Percentiles rank a stretch among this genome's conserved stretches.
Evolutionary conservation across 1,140 invertebrate genomes (phyloP).

Genomic region (Anoplophora glabripennis): DNA sequence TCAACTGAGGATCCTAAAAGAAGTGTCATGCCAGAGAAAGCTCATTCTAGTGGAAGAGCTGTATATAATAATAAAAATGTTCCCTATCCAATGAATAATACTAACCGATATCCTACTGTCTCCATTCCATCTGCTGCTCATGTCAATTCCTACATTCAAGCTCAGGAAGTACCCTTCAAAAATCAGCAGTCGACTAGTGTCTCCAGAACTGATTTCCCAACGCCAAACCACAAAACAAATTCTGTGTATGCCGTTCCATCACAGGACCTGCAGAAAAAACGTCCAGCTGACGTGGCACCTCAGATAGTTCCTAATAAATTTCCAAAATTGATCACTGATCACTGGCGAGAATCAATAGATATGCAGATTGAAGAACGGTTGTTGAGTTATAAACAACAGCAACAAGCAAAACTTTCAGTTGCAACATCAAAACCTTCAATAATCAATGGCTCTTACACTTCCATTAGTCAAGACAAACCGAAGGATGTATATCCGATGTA

Average conservation of each 20-base stretch:
- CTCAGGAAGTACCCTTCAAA: not conserved
- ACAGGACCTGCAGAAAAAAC: slow-evolving; percentile 40
- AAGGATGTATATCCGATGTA: slow-evolving; percentile 16
- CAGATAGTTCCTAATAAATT: slow-evolving; percentile 50
- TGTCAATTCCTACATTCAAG: slow-evolving; percentile 21
- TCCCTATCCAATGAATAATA: slow-evolving; percentile 1
- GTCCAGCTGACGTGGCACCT: slow-evolving; percentile 43
- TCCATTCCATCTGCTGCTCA: slow-evolving; percentile 16
- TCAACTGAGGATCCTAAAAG: slow-evolving; percentile 8
- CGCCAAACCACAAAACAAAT: not conserved
- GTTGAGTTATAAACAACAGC: slow-evolving; percentile 40
- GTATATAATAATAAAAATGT: not conserved
- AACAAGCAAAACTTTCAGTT: slow-evolving; percentile 21
- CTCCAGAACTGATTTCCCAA: not conserved
- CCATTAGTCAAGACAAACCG: slow-evolving; percentile 24
- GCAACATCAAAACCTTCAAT: slow-evolving; percentile 22
- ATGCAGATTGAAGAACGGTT: slow-evolving; percentile 57
- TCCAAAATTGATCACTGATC: slow-evolving; percentile 48
- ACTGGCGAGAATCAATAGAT: slow-evolving; percentile 55
- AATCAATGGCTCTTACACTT: slow-evolving; percentile 33
- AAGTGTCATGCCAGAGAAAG: slow-evolving; percentile 10
- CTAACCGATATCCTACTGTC: slow-evolving; percentile 1
- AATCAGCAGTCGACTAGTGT: not conserved
- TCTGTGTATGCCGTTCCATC: not conserved
- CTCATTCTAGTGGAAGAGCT: slow-evolving; percentile 6